phyloP scores from a whole-genome alignment of 2,797 vertebrate species.

The Ctenochaetus hawaiiensis region DNA sequence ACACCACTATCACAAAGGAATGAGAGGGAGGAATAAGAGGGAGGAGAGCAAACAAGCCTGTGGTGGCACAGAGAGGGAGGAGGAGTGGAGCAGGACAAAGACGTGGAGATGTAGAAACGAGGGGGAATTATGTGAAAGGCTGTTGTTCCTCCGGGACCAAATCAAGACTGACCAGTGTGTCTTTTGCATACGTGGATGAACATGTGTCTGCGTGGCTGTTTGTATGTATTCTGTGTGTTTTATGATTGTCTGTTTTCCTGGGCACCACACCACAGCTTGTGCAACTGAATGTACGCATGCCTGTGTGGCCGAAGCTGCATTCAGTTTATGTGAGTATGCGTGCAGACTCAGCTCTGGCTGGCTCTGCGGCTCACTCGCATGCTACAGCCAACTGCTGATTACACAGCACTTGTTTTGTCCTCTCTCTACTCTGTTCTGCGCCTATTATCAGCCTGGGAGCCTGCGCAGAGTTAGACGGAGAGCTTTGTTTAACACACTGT shows the following conservation, averaged over 20 bases:
- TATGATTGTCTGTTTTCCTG: neutral
- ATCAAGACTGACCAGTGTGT: conserved; percentile 20
- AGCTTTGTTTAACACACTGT: conserved; percentile 57
- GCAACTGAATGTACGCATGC: conserved; percentile 7
- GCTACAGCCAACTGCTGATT: conserved; percentile 71
- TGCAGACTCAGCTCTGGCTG: conserved; percentile 60
- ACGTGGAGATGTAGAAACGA: conserved; percentile 31
- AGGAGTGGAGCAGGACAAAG: conserved; percentile 46
- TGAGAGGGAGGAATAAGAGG: conserved; percentile 61
- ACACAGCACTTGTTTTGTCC: conserved; percentile 80
- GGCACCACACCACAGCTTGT: neutral
- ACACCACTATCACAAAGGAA: conserved; percentile 60
- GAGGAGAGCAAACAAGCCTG: conserved; percentile 58
- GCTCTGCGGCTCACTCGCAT: conserved; percentile 65
- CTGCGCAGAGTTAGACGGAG: conserved; percentile 50
- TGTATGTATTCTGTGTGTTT: conserved; percentile 13
- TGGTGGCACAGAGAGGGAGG: conserved; percentile 53
- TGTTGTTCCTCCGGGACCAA: conserved; percentile 35
- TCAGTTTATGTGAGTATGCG: conserved; percentile 7
- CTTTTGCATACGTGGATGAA: conserved; percentile 4
- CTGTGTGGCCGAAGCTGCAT: conserved; percentile 8
- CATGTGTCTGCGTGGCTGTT: neutral
- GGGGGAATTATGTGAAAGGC: conserved; percentile 37
- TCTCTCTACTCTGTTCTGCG: conserved; percentile 57
- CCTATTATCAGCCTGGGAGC: conserved; percentile 64